These are phyloP conservation scores for Lutjanus erythropterus DNA, from an alignment of 2,113 vertebrate genomes.

Conservation along the genomic window DNA sequence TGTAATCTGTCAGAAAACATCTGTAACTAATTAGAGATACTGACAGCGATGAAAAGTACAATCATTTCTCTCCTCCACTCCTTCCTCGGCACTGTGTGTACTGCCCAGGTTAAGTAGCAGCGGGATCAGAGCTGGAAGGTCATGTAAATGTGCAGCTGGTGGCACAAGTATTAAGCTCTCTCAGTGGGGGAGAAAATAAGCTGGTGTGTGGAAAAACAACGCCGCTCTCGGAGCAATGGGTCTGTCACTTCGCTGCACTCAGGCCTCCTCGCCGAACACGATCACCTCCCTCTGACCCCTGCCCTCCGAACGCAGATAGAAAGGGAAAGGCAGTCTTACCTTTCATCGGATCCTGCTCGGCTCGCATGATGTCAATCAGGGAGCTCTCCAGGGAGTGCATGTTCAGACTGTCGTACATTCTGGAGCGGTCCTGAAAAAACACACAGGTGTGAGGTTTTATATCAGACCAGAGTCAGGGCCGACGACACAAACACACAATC, in stretches of 20 bases:
- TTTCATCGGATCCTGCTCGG: constrained; percentile 98
- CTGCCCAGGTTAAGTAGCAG: constrained; percentile 64
- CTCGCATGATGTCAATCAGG: constrained; percentile 99
- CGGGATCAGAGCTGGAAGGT: constrained; percentile 71
- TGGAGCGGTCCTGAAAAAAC: constrained; percentile 83
- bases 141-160: constrained; percentile 71
- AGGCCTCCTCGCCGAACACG: constrained; percentile 25
- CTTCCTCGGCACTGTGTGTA: constrained; percentile 14
- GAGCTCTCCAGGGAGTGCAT: constrained; percentile 99
- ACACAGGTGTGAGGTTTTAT: constrained; percentile 14
- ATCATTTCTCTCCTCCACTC: background rate
- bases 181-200: constrained; percentile 73
- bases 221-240: constrained; percentile 37
- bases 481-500: constrained; percentile 22
- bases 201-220: constrained; percentile 64
- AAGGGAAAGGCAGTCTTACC: constrained; percentile 83
- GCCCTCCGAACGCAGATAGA: background rate
- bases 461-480: background rate
- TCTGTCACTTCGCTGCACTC: constrained; percentile 21
- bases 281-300: constrained; percentile 38
- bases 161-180: constrained; percentile 69
- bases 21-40: background rate
- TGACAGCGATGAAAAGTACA: background rate
- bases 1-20: background rate
- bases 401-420: constrained; percentile 98